A percentile compares a stretch with the other conserved stretches of the same genome.
phyloP scores from a whole-genome alignment of 2,113 vertebrate genomes.

The Genyomyrus donnyi region DNA sequence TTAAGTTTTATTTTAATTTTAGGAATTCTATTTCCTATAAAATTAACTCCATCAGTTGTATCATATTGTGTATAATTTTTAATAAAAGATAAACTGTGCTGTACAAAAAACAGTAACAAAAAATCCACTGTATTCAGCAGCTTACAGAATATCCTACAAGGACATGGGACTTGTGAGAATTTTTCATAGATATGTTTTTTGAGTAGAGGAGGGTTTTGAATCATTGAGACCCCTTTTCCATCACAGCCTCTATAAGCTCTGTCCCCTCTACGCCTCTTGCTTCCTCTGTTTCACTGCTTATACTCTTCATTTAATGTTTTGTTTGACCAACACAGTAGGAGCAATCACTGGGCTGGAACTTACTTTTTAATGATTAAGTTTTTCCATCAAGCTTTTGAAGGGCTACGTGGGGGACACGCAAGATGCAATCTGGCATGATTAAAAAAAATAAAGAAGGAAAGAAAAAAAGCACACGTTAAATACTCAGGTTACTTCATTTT shows the following conservation, averaged over 20 bases:
- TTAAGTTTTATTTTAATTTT: neutral
- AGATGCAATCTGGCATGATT: conserved; percentile 38
- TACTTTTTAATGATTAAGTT: conserved; percentile 51
- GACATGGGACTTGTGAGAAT: neutral
- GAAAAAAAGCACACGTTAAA: neutral
- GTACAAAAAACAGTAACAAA: neutral
- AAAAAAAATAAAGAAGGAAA: conserved; percentile 23
- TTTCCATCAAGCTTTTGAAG: conserved; percentile 62
- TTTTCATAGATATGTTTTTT: neutral
- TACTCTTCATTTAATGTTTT: conserved; percentile 45
- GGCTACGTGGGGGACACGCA: conserved; percentile 40
- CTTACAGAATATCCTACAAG: neutral
- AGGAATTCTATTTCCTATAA: neutral
- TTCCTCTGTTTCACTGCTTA: conserved; percentile 50
- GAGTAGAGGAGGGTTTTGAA: conserved; percentile 22
- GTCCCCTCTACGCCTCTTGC: conserved; percentile 26
- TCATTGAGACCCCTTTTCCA: conserved; percentile 28
- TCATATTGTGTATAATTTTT: neutral
- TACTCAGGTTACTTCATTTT: conserved; percentile 16
- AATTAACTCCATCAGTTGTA: neutral
- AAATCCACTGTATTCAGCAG: neutral
- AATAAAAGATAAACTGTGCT: neutral
- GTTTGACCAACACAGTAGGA: conserved; percentile 42
- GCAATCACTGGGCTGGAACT: conserved; percentile 23
- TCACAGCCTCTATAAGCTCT: conserved; percentile 33